Evolutionary conservation across 2,888 invertebrate species (phyloP), one percentile per base, ranked within the genome.

Genomic region (Bellardia bayeri): DNA sequence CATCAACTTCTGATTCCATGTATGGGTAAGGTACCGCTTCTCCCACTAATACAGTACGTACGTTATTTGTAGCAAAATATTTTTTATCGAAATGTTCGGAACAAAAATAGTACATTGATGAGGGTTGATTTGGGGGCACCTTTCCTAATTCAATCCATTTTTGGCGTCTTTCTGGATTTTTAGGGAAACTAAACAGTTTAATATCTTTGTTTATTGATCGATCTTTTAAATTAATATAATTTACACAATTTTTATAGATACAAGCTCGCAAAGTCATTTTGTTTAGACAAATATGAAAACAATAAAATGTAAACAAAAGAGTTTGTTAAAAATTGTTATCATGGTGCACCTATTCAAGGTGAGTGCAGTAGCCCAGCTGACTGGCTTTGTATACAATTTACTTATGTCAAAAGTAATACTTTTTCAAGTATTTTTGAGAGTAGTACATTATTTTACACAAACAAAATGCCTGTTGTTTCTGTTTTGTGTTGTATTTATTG

Each of bases 1-100:
- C 80, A 14, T 33, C 75, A 42, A 1, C 11, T 51, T 68, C 78
- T 4, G 64, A n/a, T 37, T 78, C 81, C 4, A 61, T 63, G 61
- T 89, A 92, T 0, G 91, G 82, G 88, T 82, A 89, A 0, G 93
- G 93, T 1, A 91, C 45, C 0, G 93, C 93, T 54, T 91, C 88
- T 6, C 91, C 91, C 0, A 93, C 75, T 3, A 93, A 88, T 14
- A 91, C 78, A 0, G 90, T 91, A 3, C 93, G 91, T 11, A 91
- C 88, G 4, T 89, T 89, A 40, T 89, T 91, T 6, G 74, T 58
- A 3, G 91, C 89, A 3, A 93, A 54, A 33, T 89, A 92, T 82
- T 90, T 91, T 2, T 66, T 37, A 78, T 93, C 92, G 11, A 93
- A 93, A 83, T 93, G 93, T n/a, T 90, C 90, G 0, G 92, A 91